Evolutionary conservation across 2,888 invertebrate genomes (phyloP), one percentile per base, ranked within the genome.

Genomic region (Phlogophora meticulosa): DNA sequence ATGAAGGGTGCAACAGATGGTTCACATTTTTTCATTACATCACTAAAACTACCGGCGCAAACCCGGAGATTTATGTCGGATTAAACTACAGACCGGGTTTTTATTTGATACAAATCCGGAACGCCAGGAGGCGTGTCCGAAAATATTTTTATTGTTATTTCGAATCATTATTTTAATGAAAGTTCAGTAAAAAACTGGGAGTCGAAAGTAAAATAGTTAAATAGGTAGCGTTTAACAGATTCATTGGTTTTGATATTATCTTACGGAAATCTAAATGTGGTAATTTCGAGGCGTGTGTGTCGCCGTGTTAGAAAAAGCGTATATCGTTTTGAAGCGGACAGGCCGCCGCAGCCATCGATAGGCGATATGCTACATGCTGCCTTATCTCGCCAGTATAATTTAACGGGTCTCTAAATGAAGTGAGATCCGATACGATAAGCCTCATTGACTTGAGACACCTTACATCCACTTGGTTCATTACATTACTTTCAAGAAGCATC

Each of bases 1-100:
- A 94, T 93, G 94, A 93, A 95, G 95, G 95, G 95, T 93, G 94
- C 92, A 94, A 94, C 95, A 95, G 95, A 94, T 95, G 95, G 93
- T 93, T 85, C 87, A 87, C 85, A 94, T 94, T 94, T 94, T 94
- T 94, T 94, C 92, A 94, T 94, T 94, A 93, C 88, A 89, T 90
- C 88, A 87, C 86, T 89, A 90, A 88, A 93, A 92, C 93, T 91
- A 91, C 89, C 90, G 87, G 88, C 88, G 85, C 90, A 86, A 85
- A 89, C 88, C 87, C 88, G 84, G 88, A 93, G 93, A 94, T 94
- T 94, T 93, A 93, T 93, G 93, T 92, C 93, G 88, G 94, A 94
- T 94, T 94, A 94, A 92, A 92, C 87, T 90, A 91, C 86, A 91
- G 87, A 88, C 90, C 87, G 84, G 89, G 85, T 91, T 93, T 93